These are phyloP conservation scores for Turritopsis rubra DNA, from an alignment of 30 jellyfish, hydroid and myxozoan genomes.

Conservation along the genomic window DNA sequence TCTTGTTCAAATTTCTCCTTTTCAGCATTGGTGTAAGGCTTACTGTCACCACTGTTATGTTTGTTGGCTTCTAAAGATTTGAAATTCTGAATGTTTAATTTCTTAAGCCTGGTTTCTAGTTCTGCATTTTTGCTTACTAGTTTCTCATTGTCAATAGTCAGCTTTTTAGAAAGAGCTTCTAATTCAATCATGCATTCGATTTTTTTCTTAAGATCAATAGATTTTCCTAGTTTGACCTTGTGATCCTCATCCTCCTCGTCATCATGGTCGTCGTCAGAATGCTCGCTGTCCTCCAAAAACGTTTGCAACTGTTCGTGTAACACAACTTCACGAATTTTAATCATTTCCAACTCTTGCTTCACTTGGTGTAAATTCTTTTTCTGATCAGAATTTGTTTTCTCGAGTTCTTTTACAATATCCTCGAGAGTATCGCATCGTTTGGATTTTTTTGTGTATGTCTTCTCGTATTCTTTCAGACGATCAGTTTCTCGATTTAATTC, in stretches of 20 bases:
- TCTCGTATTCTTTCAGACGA: constrained; percentile 61
- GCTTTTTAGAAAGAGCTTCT: constrained; percentile 60
- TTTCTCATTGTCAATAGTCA: constrained; percentile 50
- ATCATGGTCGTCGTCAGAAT: constrained; percentile 55
- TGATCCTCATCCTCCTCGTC: constrained; percentile 54
- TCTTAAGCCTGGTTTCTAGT: constrained; percentile 22
- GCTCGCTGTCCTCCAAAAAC: constrained; percentile 77
- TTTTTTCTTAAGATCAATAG: constrained; percentile 65
- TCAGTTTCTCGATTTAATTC: constrained; percentile 92
- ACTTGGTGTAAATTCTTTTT: constrained; percentile 42
- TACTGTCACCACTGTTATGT: constrained; percentile 14
- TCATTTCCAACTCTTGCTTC: constrained; percentile 79
- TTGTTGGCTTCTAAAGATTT: constrained; percentile 13
- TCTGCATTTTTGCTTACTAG: constrained; percentile 25
- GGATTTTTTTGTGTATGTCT: constrained; percentile 62
- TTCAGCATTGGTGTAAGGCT: constrained; percentile 12
- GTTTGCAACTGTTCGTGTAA: constrained; percentile 86
- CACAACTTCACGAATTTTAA: constrained; percentile 78
- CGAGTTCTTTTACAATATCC: constrained; percentile 47
- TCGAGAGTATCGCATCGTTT: constrained; percentile 62
- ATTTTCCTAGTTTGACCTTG: constrained; percentile 47
- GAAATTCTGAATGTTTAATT: constrained; percentile 32
- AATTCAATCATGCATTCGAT: constrained; percentile 66
- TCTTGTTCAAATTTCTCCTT: constrained; percentile 27
- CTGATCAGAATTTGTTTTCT: constrained; percentile 53